These are phyloP conservation scores for Girardinichthys multiradiatus DNA, from an alignment of 2,113 vertebrate species.

Conservation along the genomic window DNA sequence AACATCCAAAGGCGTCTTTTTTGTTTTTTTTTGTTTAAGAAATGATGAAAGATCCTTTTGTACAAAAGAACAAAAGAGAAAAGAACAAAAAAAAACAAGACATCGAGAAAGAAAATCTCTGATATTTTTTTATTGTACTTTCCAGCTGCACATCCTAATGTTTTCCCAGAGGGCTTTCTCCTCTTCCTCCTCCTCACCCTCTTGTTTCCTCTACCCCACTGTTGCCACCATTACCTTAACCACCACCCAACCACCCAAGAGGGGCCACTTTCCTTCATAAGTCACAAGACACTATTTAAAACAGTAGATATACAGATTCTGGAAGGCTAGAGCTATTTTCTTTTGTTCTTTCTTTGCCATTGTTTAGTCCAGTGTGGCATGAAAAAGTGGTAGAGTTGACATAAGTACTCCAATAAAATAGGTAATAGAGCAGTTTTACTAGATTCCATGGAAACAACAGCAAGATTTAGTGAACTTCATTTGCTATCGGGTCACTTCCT, in stretches of 20 bases:
- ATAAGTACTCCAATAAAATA: background rate
- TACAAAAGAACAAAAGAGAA: conserved; percentile 62
- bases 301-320: conserved; percentile 24
- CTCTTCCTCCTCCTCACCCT: conserved; percentile 53
- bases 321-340: conserved; percentile 8
- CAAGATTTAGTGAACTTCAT: background rate
- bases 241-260: conserved; percentile 29
- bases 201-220: conserved; percentile 33
- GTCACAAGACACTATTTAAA: background rate
- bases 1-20: conserved; percentile 67
- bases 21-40: conserved; percentile 39
- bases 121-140: conserved; percentile 64
- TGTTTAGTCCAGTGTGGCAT: background rate
- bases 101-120: conserved; percentile 35
- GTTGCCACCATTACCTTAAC: background rate
- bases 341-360: background rate
- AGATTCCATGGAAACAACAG: background rate
- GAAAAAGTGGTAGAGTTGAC: background rate
- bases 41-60: conserved; percentile 77
- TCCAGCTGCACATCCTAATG: conserved; percentile 77
- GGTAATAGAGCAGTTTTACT: background rate
- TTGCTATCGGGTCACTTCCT: background rate
- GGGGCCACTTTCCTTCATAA: conserved; percentile 27
- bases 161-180: conserved; percentile 72
- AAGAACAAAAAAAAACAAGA: conserved; percentile 26